phyloP scores from a whole-genome alignment of 2,797 vertebrate genomes.

The Echeneis naucrates region DNA sequence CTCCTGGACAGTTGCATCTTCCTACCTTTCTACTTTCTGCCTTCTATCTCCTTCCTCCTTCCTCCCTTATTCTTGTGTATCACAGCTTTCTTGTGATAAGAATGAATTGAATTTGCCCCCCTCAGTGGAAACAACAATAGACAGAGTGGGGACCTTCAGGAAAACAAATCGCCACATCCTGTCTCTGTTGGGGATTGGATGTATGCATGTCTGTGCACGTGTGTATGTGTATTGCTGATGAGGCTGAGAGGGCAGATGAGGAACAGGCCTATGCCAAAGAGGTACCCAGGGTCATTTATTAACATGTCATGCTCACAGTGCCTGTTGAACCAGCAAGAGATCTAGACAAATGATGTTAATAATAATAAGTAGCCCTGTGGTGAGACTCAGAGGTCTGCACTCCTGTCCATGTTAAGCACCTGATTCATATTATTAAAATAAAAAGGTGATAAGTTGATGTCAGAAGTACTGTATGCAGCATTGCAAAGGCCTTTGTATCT shows the following conservation, averaged over 20 bases:
- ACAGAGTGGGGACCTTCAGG: constrained; percentile 96
- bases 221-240: constrained; percentile 78
- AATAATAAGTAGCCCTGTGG: constrained; percentile 94
- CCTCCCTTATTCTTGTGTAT: constrained; percentile 83
- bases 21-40: constrained; percentile 39
- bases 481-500: constrained; percentile 29
- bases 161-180: constrained; percentile 96
- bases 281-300: constrained; percentile 96
- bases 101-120: constrained; percentile 99
- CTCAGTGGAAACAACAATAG: constrained; percentile 99
- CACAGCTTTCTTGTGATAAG: constrained; percentile 95
- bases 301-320: constrained; percentile 94
- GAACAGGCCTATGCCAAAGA: constrained; percentile 93
- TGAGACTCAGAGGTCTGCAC: constrained; percentile 85
- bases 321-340: constrained; percentile 94
- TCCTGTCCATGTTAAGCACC: constrained; percentile 60
- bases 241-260: constrained; percentile 90
- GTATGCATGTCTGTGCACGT: constrained; percentile 71
- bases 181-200: constrained; percentile 93
- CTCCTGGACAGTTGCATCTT: constrained; percentile 86
- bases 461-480: constrained; percentile 36
- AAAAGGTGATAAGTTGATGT: constrained; percentile 43
- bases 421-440: constrained; percentile 72
- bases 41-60: constrained; percentile 43
- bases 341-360: constrained; percentile 99